Evolutionary conservation across 2,113 vertebrate species (phyloP), one percentile per base, ranked within the genome.

Genomic region (Nothocercus nigrocapillus): DNA sequence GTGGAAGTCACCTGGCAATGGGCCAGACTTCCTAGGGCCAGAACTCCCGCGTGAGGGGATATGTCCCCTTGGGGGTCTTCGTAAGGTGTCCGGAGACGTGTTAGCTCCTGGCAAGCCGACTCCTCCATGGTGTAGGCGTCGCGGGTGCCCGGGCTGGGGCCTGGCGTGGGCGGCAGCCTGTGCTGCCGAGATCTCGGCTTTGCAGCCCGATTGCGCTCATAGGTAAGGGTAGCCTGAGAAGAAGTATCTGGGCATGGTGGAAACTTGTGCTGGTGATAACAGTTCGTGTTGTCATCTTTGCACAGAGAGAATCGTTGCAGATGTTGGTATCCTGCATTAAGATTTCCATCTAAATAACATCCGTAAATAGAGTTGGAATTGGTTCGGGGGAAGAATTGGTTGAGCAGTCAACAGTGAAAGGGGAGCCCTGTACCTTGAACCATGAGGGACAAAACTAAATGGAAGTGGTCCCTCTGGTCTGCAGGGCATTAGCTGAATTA

Each of bases 331-430:
- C 61, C 77, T 82, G 13, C 14, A 5, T 67, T 73, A 84, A 87
- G 86, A 89, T 82, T 94, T 86, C 53, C 58, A 58, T 70, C 69
- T 76, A 92, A 95, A 69, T 93, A 94, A 83, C 38, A 32, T 90
- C 89, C 58, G 68, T 89, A 96, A 92, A 64, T 93, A 74, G 62
- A 22, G 27, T 25, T 94, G 80, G 90, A 92, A 80, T 74, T 67
- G 81, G 59, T 94, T 94, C 92, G 87, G 83, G 61, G 88, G 88
- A 88, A 88, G 88, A 89, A 63, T 42, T 69, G 88, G 77, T 90
- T 95, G 96, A 95, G 92, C 95, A 94, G 85, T 85, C 88, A 88
- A 84, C 81, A 66, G 92, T 96, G 86, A 92, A 92, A 89, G 79
- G 83, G 91, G 83, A 93, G 58, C 86, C 85, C 54, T 89, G 90